These are phyloP conservation scores for Nerophis lumbriciformis DNA, from an alignment of 2,113 vertebrate species.

Conservation along the genomic window DNA sequence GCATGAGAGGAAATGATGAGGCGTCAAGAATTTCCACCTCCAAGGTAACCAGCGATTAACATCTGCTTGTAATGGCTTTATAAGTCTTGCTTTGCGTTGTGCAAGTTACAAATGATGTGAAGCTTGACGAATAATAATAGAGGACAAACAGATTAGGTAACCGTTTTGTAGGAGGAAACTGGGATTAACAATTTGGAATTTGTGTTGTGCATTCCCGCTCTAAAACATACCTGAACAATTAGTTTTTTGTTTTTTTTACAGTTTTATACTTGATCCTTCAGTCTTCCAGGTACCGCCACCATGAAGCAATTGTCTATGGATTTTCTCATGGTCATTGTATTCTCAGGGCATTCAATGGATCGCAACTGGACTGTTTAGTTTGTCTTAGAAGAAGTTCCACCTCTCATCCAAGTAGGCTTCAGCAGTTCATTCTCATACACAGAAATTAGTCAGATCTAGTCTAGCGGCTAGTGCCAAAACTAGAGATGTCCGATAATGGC, in stretches of 20 bases:
- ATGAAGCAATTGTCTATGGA: neutral
- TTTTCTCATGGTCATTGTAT: too few species aligned
- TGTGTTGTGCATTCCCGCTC: neutral
- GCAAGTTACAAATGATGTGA: neutral
- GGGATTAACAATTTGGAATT: neutral
- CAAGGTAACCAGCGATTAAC: constrained; percentile 38
- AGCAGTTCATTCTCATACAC: too few species aligned
- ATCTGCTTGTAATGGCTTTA: constrained; percentile 19
- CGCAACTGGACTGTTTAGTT: too few species aligned
- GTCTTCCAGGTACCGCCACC: neutral
- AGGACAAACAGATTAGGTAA: constrained; percentile 30
- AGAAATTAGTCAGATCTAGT: too few species aligned
- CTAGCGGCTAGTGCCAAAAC: too few species aligned
- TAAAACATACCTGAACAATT: neutral
- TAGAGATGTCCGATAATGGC: too few species aligned
- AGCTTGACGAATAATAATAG: constrained; percentile 21
- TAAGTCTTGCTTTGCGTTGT: constrained; percentile 22
- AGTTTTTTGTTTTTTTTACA: neutral
- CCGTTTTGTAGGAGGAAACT: constrained; percentile 3
- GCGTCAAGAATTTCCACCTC: constrained; percentile 9
- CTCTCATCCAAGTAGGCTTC: too few species aligned
- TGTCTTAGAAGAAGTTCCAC: too few species aligned
- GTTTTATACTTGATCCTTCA: neutral
- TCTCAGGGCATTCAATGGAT: too few species aligned
- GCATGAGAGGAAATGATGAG: constrained; percentile 3